A percentile compares a stretch with the other conserved stretches of the same genome.
Evolutionary conservation across 2,113 vertebrate genomes (phyloP).

Genomic region (Solenodon paradoxus): DNA sequence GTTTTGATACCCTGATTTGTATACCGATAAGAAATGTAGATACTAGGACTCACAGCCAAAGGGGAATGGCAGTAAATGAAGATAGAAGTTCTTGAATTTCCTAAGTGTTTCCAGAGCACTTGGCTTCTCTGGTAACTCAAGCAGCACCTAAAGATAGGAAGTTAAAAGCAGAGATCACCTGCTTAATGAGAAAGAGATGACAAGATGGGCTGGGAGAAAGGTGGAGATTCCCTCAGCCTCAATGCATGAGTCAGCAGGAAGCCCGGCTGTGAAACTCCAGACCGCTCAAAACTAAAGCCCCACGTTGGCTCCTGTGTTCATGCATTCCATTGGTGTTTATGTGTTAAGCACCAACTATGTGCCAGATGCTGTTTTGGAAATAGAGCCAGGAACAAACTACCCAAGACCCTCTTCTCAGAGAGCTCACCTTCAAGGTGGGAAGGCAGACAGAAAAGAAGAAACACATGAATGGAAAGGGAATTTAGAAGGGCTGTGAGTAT

Average conservation of each 20-base stretch:
- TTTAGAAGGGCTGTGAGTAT: neutral
- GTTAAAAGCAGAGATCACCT: neutral
- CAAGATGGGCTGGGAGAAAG: neutral
- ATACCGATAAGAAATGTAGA: neutral
- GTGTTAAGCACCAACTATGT: neutral
- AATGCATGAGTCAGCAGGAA: neutral
- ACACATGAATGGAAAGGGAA: neutral
- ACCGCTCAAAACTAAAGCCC: neutral
- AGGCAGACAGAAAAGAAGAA: neutral
- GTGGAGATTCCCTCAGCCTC: neutral
- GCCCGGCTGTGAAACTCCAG: rapidly evolving
- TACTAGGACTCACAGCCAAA: neutral
- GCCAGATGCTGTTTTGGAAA: neutral
- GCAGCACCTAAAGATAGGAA: neutral
- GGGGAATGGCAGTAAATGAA: rapidly evolving
- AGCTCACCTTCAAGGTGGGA: neutral
- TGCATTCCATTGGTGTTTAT: neutral
- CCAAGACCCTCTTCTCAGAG: neutral
- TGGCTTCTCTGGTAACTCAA: neutral
- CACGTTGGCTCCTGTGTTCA: neutral
- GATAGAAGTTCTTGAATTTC: neutral
- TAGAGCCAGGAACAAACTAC: neutral
- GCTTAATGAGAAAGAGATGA: neutral
- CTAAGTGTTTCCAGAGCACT: neutral
- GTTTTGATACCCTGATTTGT: neutral